Evolutionary conservation across 2,113 vertebrate genomes (phyloP).

Genomic region (Engraulis encrasicolus): DNA sequence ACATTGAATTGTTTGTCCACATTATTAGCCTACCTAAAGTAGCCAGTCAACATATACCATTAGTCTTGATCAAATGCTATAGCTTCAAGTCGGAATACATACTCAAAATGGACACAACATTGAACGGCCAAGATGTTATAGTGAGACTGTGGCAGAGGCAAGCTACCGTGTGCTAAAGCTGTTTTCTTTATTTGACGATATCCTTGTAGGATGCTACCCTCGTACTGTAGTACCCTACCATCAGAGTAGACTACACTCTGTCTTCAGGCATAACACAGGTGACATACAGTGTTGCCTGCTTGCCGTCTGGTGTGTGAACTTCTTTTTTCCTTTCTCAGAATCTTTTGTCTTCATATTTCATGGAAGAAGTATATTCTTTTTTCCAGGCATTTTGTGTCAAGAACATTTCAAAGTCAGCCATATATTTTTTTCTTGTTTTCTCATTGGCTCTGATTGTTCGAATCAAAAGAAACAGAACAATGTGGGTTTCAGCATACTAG

Average conservation of each 20-base stretch:
- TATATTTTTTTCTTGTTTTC: neutral
- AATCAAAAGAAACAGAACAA: neutral
- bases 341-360: neutral
- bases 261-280: neutral
- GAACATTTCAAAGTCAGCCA: too few relatives aligned
- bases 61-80: neutral
- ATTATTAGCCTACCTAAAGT: neutral
- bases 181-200: neutral
- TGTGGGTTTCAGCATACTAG: neutral
- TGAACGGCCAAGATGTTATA: neutral
- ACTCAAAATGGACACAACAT: neutral
- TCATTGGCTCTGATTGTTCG: neutral
- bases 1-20: neutral
- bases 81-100: neutral
- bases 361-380: neutral
- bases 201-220: neutral
- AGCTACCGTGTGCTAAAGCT: neutral
- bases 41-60: neutral
- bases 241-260: neutral
- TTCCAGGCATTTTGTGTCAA: too few relatives aligned
- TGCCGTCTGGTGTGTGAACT: neutral
- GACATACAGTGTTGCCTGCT: neutral
- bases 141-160: neutral
- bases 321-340: neutral
- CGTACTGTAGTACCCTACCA: neutral